phyloP scores from a whole-genome alignment of 23 tunicate species.

The Halocynthia aurantium region DNA sequence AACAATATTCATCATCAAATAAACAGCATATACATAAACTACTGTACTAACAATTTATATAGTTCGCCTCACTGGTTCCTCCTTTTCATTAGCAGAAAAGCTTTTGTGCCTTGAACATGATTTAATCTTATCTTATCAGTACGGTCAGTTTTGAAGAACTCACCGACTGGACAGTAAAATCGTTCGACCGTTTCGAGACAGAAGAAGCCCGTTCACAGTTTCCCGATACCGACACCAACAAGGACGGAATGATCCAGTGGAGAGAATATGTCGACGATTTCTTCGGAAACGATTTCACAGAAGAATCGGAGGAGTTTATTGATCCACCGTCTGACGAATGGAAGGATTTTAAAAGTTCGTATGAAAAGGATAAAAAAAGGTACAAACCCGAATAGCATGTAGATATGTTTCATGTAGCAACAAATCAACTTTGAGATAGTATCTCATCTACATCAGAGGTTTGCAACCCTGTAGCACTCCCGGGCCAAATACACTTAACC shows the following conservation, averaged over 20 bases:
- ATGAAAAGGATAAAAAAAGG: constrained; percentile 34
- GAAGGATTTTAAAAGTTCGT: constrained; percentile 23
- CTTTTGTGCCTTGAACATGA: background rate
- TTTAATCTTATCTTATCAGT: background rate
- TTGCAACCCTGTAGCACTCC: too few relatives aligned
- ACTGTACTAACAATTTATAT: too few relatives aligned
- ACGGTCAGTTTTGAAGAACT: constrained; percentile 35
- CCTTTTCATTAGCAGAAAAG: too few relatives aligned
- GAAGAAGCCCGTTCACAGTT: constrained; percentile 45
- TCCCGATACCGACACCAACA: constrained; percentile 29
- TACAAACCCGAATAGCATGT: too few relatives aligned
- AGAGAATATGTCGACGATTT: constrained; percentile 30
- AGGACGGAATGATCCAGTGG: constrained; percentile 53
- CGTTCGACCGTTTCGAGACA: constrained; percentile 52
- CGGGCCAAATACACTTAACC: too few relatives aligned
- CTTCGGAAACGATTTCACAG: constrained; percentile 43
- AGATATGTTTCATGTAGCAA: too few relatives aligned
- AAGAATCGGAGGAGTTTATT: constrained; percentile 33
- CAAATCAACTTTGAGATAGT: too few relatives aligned
- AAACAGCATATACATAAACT: too few relatives aligned
- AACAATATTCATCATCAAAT: too few relatives aligned
- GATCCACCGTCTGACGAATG: constrained; percentile 35
- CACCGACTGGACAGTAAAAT: constrained; percentile 40
- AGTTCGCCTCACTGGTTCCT: too few relatives aligned
- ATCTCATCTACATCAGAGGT: too few relatives aligned